phyloP scores from a whole-genome alignment of 2,888 invertebrate species.

The Agriotes lineatus region DNA sequence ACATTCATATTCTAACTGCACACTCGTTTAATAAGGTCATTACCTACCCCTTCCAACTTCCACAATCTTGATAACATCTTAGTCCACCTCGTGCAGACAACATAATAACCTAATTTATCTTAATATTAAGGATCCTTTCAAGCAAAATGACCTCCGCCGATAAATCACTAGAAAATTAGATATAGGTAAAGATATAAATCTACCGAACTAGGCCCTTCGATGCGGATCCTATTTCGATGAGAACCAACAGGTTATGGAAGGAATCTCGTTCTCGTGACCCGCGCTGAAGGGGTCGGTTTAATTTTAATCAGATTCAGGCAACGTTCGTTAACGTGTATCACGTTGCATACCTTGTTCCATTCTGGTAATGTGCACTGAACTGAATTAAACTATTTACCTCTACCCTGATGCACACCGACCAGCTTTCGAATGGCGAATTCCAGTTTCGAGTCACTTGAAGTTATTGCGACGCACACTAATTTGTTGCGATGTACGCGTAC shows the following conservation, averaged over 20 bases:
- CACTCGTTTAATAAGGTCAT: not conserved
- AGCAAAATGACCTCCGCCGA: conserved; percentile 26
- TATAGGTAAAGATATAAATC: conserved; percentile 41
- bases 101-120: conserved; percentile 34
- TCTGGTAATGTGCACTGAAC: conserved; percentile 30
- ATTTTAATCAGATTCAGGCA: conserved; percentile 52
- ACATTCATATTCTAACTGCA: no score
- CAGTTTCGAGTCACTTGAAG: not conserved
- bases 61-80: not conserved
- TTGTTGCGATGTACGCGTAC: not conserved
- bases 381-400: conserved; percentile 32
- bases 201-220: conserved; percentile 47
- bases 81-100: conserved; percentile 4
- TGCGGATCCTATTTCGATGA: conserved; percentile 46
- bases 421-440: conserved; percentile 17
- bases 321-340: conserved; percentile 42
- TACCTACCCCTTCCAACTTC: not conserved
- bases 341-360: conserved; percentile 41
- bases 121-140: conserved; percentile 26
- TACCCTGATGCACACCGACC: conserved; percentile 13
- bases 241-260: conserved; percentile 52
- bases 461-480: not conserved
- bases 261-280: conserved; percentile 50
- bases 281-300: conserved; percentile 51
- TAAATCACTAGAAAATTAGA: conserved; percentile 42